Evolutionary conservation across 2,797 vertebrate species (phyloP), one percentile per base, ranked within the genome.

Genomic region (Silurus aristotelis): DNA sequence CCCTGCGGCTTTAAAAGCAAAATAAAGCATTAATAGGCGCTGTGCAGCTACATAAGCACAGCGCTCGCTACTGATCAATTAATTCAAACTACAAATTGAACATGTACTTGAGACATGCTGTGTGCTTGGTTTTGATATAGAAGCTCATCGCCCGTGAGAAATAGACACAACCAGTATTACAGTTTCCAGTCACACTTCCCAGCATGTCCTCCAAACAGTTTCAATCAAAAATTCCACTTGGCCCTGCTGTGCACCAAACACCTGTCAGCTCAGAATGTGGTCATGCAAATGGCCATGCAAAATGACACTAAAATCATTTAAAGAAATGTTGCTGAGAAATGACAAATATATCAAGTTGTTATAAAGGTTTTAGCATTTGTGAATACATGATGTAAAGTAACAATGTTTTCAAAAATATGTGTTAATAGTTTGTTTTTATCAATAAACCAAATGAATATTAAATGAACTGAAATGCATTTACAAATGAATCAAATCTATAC

Each of bases 191-290:
- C 75, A 46, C 60, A 75, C 77, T 60, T 75, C 78, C 82, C 52
- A n/a, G 82, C 43, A 80, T 67, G 77, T 83, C 82, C 70, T 66
- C 82, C 82, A 87, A 87, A 87, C 82, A 80, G 60, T 80, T 84
- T 81, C 86, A 81, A 75, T 84, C 82, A 87, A 84, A 84, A 84
- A 67, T 73, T 67, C 82, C 76, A 83, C 76, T 75, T 75, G 72
- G 86, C 82, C 22, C 77, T 60, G 86, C 82, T 84, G 43, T 81
- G 82, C 77, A 84, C 86, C 86, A 87, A 84, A 84, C 82, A 87
- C 68, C 82, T 87, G 86, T 87, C 86, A 87, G 31, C 70, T 68
- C 77, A 84, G 82, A 84, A 80, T 87, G 82, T 61, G 61, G 52
- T 80, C n/a, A n/a, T n/a, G n/a, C n/a, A n/a, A n/a, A n/a, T n/a